These are phyloP conservation scores for Phasia obesa DNA, from an alignment of 2,888 invertebrate genomes.

Conservation along the genomic window DNA sequence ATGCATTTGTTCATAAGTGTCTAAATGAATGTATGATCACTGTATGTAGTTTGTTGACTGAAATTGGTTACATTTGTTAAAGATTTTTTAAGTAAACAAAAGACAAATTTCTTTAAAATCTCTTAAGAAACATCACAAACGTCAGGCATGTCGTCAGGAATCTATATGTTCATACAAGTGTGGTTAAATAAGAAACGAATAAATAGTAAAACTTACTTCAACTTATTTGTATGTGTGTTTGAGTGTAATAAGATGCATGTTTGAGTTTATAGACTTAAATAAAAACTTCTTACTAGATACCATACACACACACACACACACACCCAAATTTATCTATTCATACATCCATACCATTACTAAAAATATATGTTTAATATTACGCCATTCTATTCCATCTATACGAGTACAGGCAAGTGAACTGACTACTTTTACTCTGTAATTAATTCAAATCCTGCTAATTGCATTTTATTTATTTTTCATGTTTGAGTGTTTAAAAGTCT, in stretches of 20 bases:
- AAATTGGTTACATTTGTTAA: constrained; percentile 66
- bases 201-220: constrained; percentile 47
- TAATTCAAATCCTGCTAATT: constrained; percentile 82
- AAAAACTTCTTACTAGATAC: constrained; percentile 46
- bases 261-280: constrained; percentile 61
- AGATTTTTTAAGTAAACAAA: constrained; percentile 66
- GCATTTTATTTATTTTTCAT: constrained; percentile 81
- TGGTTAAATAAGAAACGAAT: constrained; percentile 53
- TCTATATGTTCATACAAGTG: constrained; percentile 53
- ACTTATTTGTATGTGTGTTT: not conserved
- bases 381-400: constrained; percentile 11
- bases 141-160: constrained; percentile 1
- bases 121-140: constrained; percentile 50
- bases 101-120: constrained; percentile 66
- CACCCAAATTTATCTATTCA: not conserved
- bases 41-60: constrained; percentile 23
- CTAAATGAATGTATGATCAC: constrained; percentile 36
- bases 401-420: constrained; percentile 6
- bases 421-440: constrained; percentile 74
- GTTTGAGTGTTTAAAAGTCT: constrained; percentile 61
- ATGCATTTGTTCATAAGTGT: not conserved
- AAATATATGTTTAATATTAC: not conserved
- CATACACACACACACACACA: not conserved
- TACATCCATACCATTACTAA: not conserved
- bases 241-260: constrained; percentile 29